phyloP scores from a whole-genome alignment of 2,113 vertebrate genomes.

The Mormyrus lacerda region DNA sequence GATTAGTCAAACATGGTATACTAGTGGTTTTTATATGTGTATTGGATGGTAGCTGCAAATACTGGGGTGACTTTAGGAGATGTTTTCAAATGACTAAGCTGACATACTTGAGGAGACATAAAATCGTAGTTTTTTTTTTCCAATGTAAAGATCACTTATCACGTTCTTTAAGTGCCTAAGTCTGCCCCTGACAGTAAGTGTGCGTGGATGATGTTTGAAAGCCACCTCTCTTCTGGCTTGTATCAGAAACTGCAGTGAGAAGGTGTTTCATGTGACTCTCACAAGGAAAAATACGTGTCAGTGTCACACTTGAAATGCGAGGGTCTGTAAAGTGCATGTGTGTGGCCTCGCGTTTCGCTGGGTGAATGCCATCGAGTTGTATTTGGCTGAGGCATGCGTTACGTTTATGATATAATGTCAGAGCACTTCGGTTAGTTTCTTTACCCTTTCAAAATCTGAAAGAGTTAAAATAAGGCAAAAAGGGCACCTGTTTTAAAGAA shows the following conservation, averaged over 20 bases:
- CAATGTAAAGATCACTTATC: too few species aligned
- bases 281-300: not conserved
- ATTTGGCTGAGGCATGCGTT: not conserved
- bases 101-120: not conserved
- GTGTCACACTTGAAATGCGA: not conserved
- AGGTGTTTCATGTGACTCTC: not conserved
- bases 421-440: conserved; percentile 11
- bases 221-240: not conserved
- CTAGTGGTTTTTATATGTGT: not conserved
- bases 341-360: not conserved
- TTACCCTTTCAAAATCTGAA: conserved; percentile 9
- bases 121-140: too few species aligned
- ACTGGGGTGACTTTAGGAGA: not conserved
- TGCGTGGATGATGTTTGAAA: not conserved
- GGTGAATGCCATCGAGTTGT: not conserved
- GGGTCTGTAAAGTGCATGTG: not conserved
- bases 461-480: conserved; percentile 28
- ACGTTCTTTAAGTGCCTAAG: not conserved
- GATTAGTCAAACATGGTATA: too few species aligned
- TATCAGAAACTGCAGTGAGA: not conserved
- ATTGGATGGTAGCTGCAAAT: not conserved
- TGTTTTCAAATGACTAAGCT: not conserved
- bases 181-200: not conserved
- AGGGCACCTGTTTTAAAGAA: conserved; percentile 18
- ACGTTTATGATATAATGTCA: not conserved